Evolutionary conservation across 2,113 vertebrate genomes (phyloP).

Genomic region (Meriones unguiculatus): DNA sequence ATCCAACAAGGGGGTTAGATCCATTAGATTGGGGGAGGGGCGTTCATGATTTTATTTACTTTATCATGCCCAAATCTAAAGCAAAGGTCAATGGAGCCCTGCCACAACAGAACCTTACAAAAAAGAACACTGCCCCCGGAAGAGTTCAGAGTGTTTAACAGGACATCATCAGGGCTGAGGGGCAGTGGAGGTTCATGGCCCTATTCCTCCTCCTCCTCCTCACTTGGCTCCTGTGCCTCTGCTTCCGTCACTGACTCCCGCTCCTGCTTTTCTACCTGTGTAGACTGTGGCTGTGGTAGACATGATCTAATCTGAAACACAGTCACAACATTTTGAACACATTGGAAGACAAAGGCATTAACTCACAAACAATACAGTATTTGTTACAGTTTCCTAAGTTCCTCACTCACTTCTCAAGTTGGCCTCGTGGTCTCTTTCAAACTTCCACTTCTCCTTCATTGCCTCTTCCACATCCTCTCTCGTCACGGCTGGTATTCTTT

Average conservation of each 20-base stretch:
- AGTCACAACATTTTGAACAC: neutral
- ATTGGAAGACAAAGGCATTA: conserved; percentile 1
- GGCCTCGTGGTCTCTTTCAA: conserved; percentile 85
- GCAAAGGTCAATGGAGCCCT: neutral
- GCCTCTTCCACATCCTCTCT: conserved; percentile 87
- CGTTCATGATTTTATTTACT: neutral
- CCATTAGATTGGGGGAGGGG: neutral
- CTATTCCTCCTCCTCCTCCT: neutral
- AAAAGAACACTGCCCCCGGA: neutral
- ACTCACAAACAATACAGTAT: neutral
- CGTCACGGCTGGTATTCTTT: conserved; percentile 77
- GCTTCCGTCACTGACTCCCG: neutral
- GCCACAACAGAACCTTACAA: neutral
- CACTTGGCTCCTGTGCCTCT: neutral
- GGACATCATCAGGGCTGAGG: too few species aligned
- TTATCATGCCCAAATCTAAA: neutral
- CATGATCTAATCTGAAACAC: neutral
- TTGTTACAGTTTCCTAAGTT: neutral
- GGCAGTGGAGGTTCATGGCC: neutral
- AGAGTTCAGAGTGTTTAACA: neutral
- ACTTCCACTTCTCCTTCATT: conserved; percentile 85
- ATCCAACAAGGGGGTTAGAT: neutral
- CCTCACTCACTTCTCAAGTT: conserved; percentile 86
- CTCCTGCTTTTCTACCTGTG: neutral
- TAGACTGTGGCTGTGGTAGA: neutral